Evolutionary conservation across 2,888 invertebrate species (phyloP), one percentile per base, ranked within the genome.

Genomic region (Campoplex nolae): DNA sequence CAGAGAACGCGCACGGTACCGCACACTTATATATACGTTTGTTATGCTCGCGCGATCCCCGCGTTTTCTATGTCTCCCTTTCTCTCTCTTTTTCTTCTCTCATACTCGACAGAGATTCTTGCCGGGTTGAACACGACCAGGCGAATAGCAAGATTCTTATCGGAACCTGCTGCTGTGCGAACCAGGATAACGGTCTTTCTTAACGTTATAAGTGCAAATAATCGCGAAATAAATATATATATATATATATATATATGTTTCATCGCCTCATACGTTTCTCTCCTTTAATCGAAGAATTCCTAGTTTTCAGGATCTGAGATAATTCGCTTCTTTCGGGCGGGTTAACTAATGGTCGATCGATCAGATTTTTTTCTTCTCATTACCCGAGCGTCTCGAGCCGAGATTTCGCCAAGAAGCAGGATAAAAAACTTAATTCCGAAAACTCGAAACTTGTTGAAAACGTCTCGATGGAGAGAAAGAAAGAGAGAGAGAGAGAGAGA

Each of bases 91-190:
- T 58, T 32, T 58, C 11, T 28, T 32, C 58, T 58, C 28, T 35
- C 58, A 77, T 48, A 74, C 81, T 56, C 68, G 45, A 51, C 68
- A 58, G 68, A 84, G 87, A 87, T 87, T 84, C 84, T 87, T 77
- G 84, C 68, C 74, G 84, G 84, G 77, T 82, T 54, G 77, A 81
- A 81, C 84, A 84, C 87, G 87, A 87, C 70, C 81, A 51, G 79
- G 84, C 84, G 87, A 86, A 84, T 87, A 82, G 84, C 82, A 45
- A 87, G 87, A 87, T 87, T 68, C 87, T 87, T 87, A 87, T 87
- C 84, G 84, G 38, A 84, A 73, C 67, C 67, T 54, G 82, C 79
- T 78, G 85, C 81, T 73, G 74, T 48, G 82, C 75, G 78, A 87
- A 78, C 68, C 68, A 74, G 78, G 84, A 82, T 82, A 82, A 84